phyloP scores from a whole-genome alignment of 2,113 vertebrate genomes.

The Collichthys lucidus region DNA sequence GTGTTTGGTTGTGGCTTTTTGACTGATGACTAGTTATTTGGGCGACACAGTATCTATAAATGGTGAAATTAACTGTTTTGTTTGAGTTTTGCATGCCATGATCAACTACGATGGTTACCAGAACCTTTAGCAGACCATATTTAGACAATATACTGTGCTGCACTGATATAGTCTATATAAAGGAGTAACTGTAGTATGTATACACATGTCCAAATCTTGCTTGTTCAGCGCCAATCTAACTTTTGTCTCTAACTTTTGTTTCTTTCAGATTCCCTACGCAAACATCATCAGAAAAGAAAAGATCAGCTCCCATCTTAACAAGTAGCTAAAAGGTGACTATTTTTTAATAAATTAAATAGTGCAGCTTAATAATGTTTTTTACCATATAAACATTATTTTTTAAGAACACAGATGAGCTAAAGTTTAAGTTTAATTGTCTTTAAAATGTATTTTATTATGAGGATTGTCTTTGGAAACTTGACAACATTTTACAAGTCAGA shows the following conservation, averaged over 20 bases:
- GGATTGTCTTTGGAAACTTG: background rate
- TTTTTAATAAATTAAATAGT: background rate
- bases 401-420: background rate
- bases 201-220: background rate
- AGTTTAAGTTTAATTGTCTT: slow-evolving; percentile 14
- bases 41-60: background rate
- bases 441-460: background rate
- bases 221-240: background rate
- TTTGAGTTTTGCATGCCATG: background rate
- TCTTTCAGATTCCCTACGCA: slow-evolving; percentile 96
- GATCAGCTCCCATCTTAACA: slow-evolving; percentile 94
- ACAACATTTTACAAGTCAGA: background rate
- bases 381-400: background rate
- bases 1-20: background rate
- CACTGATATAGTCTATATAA: background rate
- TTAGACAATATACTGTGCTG: background rate
- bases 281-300: slow-evolving; percentile 99
- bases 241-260: slow-evolving; percentile 29
- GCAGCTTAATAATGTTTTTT: no score
- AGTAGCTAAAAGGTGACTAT: slow-evolving; percentile 90
- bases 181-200: background rate
- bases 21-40: background rate
- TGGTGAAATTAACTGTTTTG: background rate
- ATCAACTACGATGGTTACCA: background rate
- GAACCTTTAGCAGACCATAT: background rate